A percentile compares a stretch with the other conserved stretches of the same genome.
Conservation (phyloP, 2,113 vertebrate genomes). For the Phylloscopus trochiloides region DNA sequence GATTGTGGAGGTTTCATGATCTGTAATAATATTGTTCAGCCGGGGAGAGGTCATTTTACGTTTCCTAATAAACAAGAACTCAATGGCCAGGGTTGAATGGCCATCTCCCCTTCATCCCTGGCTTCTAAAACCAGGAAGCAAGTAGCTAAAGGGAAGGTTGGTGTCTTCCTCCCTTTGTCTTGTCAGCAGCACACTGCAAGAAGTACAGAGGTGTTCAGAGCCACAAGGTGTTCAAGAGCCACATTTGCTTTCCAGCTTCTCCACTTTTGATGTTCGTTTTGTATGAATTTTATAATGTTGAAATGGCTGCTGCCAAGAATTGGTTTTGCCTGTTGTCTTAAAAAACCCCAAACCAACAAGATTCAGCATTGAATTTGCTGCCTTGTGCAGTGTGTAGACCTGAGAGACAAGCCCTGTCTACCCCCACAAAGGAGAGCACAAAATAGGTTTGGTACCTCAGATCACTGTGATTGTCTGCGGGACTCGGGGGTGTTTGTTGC, state of each 20-base stretch:
- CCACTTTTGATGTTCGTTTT: neutral
- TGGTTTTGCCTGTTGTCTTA: neutral
- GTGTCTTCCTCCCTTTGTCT: constrained; percentile 9
- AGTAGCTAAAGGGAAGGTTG: neutral
- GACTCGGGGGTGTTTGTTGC: fast-evolving
- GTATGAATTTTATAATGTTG: fast-evolving
- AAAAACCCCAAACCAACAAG: neutral
- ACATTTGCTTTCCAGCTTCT: neutral
- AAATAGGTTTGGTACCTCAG: neutral
- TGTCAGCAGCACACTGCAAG: neutral
- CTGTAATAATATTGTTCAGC: neutral
- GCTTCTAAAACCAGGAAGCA: neutral
- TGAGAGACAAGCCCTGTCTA: neutral
- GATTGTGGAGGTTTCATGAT: neutral
- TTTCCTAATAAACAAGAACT: neutral
- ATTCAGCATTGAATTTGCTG: neutral
- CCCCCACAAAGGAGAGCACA: fast-evolving
- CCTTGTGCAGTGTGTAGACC: neutral
- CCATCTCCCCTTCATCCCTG: neutral
- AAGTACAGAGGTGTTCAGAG: neutral
- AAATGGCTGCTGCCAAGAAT: neutral
- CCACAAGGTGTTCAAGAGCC: neutral
- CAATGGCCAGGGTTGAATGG: neutral
- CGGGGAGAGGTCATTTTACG: neutral
- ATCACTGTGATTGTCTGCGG: neutral